Base-by-base conservation (phyloP, 2,797 vertebrate species). In the Heterohyrax brucei region DNA sequence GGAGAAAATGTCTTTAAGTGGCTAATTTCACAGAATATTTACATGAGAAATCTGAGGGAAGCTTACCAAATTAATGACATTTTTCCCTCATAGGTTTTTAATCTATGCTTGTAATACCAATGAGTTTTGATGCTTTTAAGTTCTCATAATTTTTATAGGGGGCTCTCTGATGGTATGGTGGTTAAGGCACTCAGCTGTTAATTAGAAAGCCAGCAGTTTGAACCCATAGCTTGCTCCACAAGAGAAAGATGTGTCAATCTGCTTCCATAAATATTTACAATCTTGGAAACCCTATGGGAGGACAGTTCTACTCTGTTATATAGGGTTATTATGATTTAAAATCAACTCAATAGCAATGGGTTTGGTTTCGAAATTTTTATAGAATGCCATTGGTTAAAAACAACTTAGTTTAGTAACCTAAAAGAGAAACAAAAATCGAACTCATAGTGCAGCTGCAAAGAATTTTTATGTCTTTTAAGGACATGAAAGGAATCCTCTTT, bases 381-480 rank as follows among this genome's bases (percentile, higher is more conserved):
- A 85, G 87, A 94, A 84, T 88, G 39, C 18, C 19, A 6, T 21
- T 68, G 16, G 50, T 83, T 83, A 91, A 81, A 84, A 94, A 70
- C 24, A 91, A 88, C 59, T 92, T 87, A 83, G 61, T 16, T 97
- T 66, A 70, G 30, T 76, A 91, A 94, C 4, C 2, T n/a, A 92
- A 84, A 81, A 95, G 76, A 83, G 46, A 95, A 94, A 72, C 50
- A 92, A 93, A 91, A 87, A 68, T 70, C 82, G 10, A 62, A 93
- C 66, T 87, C 89, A 84, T 1, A 79, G 61, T 80, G 7, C 6
- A 87, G 94, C 22, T 93, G n/a, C 12, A 91, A 88, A 75, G 0
- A 94, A 53, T 66, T 88, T 81, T 86, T 90, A 13, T 70, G 13
- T 86, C 39, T 90, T 91, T 87, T 39, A 78, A 88, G 66, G 90